phyloP scores from a whole-genome alignment of 2,888 invertebrate species.

The Raillietiella orientalis region DNA sequence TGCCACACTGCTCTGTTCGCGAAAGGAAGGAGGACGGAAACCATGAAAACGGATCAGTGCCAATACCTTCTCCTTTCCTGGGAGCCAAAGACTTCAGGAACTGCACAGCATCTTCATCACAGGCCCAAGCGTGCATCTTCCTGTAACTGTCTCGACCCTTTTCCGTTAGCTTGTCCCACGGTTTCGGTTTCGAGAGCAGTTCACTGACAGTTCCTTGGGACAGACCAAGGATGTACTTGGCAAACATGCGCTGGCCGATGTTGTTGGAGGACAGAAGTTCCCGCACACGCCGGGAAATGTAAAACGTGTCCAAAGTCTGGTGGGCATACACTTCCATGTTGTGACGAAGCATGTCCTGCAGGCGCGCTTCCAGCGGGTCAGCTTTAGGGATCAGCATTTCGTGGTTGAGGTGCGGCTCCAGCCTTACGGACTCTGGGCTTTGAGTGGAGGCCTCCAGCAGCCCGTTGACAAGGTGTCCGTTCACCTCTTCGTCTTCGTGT shows the following conservation, averaged over 20 bases:
- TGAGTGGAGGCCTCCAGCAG: conserved; percentile 1
- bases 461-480: conserved; percentile 1
- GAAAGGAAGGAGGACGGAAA: no score
- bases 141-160: conserved; percentile 96
- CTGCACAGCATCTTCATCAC: conserved; percentile 85
- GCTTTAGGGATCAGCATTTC: conserved; percentile 46
- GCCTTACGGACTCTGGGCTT: not conserved
- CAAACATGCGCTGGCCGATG: conserved; percentile 92
- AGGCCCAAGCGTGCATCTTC: conserved; percentile 99
- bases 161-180: conserved; percentile 98
- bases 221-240: conserved; percentile 84
- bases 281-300: conserved; percentile 66
- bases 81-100: conserved; percentile 91
- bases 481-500: no score
- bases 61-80: conserved; percentile 54
- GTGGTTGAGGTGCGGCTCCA: conserved; percentile 1
- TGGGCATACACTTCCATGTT: conserved; percentile 43
- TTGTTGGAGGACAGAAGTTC: conserved; percentile 86
- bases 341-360: conserved; percentile 73
- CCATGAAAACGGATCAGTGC: no score
- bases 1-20: no score
- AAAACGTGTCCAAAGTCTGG: conserved; percentile 73
- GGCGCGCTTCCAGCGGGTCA: conserved; percentile 67
- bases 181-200: conserved; percentile 88
- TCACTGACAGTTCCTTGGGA: conserved; percentile 96